These are phyloP conservation scores for Toxostoma redivivum DNA, from an alignment of 2,113 vertebrate species.

Conservation along the genomic window DNA sequence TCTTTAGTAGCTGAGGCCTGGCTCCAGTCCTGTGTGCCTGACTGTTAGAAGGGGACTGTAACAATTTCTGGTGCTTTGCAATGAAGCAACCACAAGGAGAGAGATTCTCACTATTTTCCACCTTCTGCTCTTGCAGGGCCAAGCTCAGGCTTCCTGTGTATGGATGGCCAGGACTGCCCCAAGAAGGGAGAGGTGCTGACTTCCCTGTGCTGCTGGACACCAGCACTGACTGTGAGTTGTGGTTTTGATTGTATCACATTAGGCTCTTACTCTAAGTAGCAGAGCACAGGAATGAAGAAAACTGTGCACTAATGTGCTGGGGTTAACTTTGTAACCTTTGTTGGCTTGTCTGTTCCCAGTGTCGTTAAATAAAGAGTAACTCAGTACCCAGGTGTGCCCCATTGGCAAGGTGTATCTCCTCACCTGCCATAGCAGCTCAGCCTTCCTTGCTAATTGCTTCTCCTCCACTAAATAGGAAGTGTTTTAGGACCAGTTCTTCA, in stretches of 20 bases:
- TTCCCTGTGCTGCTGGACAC: neutral
- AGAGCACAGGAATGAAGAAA: neutral
- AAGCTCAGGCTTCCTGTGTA: neutral
- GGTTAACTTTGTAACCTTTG: neutral
- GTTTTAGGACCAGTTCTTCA: neutral
- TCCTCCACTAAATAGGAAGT: neutral
- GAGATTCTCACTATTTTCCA: neutral
- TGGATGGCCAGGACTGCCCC: rapidly evolving
- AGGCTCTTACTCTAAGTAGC: neutral
- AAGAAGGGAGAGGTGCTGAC: neutral
- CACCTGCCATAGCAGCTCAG: neutral
- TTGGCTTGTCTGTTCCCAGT: neutral
- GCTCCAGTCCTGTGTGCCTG: neutral
- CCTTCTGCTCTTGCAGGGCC: neutral
- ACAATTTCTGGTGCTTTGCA: neutral
- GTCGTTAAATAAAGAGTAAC: neutral
- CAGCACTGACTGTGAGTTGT: neutral
- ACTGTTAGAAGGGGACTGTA: neutral
- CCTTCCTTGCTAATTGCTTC: neutral
- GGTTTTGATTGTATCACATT: neutral
- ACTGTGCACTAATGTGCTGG: rapidly evolving
- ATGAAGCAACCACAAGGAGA: neutral
- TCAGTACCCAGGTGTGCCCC: neutral
- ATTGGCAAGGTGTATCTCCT: rapidly evolving
- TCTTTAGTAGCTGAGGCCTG: neutral